These are phyloP conservation scores for Eurystomus glaucurus DNA, from an alignment of 2,797 vertebrate genomes.

Conservation along the genomic window DNA sequence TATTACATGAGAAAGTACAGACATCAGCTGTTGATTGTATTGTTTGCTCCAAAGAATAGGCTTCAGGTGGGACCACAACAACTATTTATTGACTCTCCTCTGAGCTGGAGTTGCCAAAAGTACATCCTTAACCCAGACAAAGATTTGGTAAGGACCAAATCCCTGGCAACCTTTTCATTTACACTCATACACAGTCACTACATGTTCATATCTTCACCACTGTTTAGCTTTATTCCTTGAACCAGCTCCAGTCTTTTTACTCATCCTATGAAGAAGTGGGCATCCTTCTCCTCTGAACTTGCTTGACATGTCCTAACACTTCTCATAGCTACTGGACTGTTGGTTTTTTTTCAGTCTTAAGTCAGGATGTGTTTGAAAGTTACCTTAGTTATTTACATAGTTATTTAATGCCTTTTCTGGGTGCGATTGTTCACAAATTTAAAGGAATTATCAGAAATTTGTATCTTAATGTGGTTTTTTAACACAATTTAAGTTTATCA, in stretches of 20 bases:
- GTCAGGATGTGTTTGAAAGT: not conserved
- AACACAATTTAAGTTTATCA: not conserved
- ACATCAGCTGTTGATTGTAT: not conserved
- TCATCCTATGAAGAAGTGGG: not conserved
- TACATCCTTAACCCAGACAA: not conserved
- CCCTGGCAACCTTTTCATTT: not conserved
- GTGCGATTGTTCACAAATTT: not conserved
- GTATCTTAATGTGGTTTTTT: not conserved
- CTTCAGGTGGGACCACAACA: not conserved
- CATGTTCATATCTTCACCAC: not conserved
- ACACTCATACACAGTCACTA: too few relatives aligned
- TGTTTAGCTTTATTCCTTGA: not conserved
- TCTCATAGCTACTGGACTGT: not conserved
- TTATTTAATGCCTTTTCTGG: not conserved
- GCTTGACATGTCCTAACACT: not conserved
- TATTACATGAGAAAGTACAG: not conserved
- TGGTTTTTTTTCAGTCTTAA: not conserved
- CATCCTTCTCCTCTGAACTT: not conserved
- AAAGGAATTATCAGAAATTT: not conserved
- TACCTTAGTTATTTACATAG: not conserved
- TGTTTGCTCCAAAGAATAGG: not conserved
- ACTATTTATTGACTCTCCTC: not conserved
- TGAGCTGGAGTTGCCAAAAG: accelerated
- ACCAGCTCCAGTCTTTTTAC: not conserved
- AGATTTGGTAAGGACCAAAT: not conserved